These are phyloP conservation scores for Thamnophis elegans DNA, from an alignment of 2,797 vertebrate species.

Conservation along the genomic window DNA sequence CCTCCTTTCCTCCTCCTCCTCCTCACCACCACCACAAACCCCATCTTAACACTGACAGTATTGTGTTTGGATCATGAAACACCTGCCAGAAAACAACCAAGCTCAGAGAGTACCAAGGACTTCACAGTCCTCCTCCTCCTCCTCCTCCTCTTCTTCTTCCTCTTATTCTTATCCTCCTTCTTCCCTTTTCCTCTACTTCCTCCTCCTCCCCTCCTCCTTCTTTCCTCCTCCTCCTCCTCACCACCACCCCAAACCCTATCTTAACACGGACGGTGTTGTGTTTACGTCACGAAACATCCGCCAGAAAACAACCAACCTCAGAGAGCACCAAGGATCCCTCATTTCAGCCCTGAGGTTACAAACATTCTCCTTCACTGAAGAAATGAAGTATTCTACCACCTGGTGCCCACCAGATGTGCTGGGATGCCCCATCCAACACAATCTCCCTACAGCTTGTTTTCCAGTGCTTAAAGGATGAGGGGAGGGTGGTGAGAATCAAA, in stretches of 20 bases:
- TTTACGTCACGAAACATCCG: not conserved
- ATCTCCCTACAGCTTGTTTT: not conserved
- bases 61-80: too few species aligned
- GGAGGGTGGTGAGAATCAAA: accelerated
- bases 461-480: not conserved
- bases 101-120: too few species aligned
- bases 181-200: too few species aligned
- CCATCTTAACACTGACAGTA: too few species aligned
- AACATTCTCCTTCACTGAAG: not conserved
- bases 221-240: not conserved
- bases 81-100: too few species aligned
- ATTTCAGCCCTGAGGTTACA: not conserved
- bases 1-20: too few species aligned
- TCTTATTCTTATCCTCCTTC: too few species aligned
- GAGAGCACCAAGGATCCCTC: not conserved
- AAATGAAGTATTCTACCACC: not conserved
- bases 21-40: too few species aligned
- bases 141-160: accelerated
- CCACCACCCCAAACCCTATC: not conserved
- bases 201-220: too few species aligned
- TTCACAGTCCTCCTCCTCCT: too few species aligned
- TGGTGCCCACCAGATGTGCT: not conserved
- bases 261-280: not conserved
- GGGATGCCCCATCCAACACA: not conserved
- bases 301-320: not conserved